Conservation (phyloP, 2,797 vertebrate genomes). For the Phataginus tricuspis region DNA sequence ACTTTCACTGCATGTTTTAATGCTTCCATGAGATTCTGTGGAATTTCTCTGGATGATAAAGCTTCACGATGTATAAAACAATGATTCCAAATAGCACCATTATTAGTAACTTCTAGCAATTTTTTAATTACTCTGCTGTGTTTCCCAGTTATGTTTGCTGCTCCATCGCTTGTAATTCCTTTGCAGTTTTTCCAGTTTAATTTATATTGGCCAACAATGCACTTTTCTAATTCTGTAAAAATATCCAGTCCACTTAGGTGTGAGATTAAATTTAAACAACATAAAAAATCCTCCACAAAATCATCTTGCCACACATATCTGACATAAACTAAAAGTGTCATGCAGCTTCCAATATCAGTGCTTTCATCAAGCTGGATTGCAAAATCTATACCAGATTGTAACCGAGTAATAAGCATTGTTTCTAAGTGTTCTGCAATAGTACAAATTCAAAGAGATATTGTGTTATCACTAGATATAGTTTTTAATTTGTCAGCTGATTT, state of each 20-base stretch:
- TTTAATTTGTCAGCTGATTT: constrained; percentile 35
- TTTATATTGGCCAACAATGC: constrained; percentile 13
- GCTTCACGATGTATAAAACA: constrained; percentile 3
- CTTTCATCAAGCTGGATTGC: background rate
- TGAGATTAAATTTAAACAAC: constrained; percentile 26
- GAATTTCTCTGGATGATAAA: constrained; percentile 32
- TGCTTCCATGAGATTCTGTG: background rate
- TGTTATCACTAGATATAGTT: background rate
- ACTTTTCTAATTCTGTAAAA: constrained; percentile 52
- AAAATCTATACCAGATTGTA: background rate
- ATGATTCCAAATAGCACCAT: background rate
- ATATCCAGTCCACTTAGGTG: background rate
- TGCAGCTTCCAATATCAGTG: background rate
- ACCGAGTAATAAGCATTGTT: background rate
- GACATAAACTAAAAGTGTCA: background rate
- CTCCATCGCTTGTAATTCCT: constrained; percentile 12
- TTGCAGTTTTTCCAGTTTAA: constrained; percentile 52
- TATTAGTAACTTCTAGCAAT: background rate
- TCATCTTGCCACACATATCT: background rate
- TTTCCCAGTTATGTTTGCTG: background rate
- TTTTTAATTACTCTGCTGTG: constrained; percentile 37
- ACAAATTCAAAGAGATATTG: background rate
- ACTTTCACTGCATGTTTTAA: constrained; percentile 13
- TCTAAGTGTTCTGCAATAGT: background rate
- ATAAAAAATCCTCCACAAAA: constrained; percentile 21